Evolutionary conservation across 1,140 invertebrate species (phyloP).

Genomic region (Pseudomyrmex cubaensis): DNA sequence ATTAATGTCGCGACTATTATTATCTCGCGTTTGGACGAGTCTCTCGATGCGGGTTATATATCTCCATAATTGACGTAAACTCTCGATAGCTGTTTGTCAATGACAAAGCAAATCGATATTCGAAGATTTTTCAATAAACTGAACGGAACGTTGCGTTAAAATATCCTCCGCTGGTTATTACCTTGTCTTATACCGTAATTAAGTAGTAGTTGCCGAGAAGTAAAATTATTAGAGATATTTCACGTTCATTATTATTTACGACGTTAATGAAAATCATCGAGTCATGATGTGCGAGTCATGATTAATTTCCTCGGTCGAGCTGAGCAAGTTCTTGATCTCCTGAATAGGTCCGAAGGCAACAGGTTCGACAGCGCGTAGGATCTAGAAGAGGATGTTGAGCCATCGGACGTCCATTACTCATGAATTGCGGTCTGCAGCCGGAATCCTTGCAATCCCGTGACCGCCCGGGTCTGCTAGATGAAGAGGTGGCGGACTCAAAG

Average conservation of each 20-base stretch:
- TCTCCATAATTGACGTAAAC: too few relatives aligned
- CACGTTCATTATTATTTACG: slow-evolving; percentile 3
- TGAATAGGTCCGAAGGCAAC: slow-evolving; percentile 33
- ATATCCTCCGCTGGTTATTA: background rate
- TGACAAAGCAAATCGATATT: too few relatives aligned
- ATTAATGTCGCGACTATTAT: too few relatives aligned
- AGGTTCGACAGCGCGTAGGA: slow-evolving; percentile 36
- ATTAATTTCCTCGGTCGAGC: background rate
- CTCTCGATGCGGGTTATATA: too few relatives aligned
- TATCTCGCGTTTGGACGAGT: too few relatives aligned
- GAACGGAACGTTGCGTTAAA: too few relatives aligned
- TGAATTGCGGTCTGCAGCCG: slow-evolving; percentile 45
- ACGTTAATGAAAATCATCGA: background rate
- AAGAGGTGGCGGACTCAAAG: slow-evolving; percentile 44
- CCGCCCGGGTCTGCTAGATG: slow-evolving; percentile 26
- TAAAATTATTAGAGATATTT: background rate
- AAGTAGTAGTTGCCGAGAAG: background rate
- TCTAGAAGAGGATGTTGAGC: slow-evolving; percentile 26
- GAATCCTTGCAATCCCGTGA: slow-evolving; percentile 49
- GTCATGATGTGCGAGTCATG: background rate
- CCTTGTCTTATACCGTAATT: background rate
- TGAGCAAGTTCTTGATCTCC: slow-evolving; percentile 7
- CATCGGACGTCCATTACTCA: slow-evolving; percentile 54
- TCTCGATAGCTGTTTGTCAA: too few relatives aligned
- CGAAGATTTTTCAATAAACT: too few relatives aligned